phyloP scores from a whole-genome alignment of 2,888 invertebrate species.

The Odontothrips loti region DNA sequence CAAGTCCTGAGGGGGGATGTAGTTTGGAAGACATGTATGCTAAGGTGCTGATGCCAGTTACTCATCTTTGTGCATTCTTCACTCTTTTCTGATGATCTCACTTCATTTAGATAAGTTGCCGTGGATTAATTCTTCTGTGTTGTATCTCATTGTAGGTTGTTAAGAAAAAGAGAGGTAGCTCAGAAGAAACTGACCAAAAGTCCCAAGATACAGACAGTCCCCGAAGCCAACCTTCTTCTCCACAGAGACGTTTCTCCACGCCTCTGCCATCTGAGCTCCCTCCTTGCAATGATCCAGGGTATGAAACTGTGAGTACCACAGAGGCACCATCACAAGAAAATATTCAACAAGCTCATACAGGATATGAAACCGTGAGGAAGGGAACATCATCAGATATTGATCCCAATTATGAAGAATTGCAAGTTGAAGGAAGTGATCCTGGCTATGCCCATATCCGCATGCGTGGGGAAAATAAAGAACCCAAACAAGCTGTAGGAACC shows the following conservation, averaged over 20 bases:
- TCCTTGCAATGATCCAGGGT: slow-evolving; percentile 56
- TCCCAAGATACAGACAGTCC: slow-evolving; percentile 37
- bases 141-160: slow-evolving; percentile 13
- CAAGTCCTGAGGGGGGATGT: slow-evolving; percentile 40
- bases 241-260: slow-evolving; percentile 41
- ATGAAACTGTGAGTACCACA: slow-evolving; percentile 54
- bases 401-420: slow-evolving; percentile 75
- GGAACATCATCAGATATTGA: slow-evolving; percentile 47
- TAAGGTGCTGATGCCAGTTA: slow-evolving; percentile 63
- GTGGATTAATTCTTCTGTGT: neutral
- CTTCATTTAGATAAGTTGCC: neutral
- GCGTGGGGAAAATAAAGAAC: slow-evolving; percentile 40
- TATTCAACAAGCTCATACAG: slow-evolving; percentile 44
- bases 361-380: slow-evolving; percentile 39
- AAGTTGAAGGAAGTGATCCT: slow-evolving; percentile 49
- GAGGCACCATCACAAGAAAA: neutral
- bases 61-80: slow-evolving; percentile 44
- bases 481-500: slow-evolving; percentile 44
- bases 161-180: slow-evolving; percentile 30
- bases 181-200: slow-evolving; percentile 42
- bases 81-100: neutral
- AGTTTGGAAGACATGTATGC: slow-evolving; percentile 88
- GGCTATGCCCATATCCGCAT: slow-evolving; percentile 33
- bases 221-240: slow-evolving; percentile 40
- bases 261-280: slow-evolving; percentile 42